These are phyloP conservation scores for Chloroclystis v-ata DNA, from an alignment of 2,888 invertebrate genomes.

Conservation along the genomic window DNA sequence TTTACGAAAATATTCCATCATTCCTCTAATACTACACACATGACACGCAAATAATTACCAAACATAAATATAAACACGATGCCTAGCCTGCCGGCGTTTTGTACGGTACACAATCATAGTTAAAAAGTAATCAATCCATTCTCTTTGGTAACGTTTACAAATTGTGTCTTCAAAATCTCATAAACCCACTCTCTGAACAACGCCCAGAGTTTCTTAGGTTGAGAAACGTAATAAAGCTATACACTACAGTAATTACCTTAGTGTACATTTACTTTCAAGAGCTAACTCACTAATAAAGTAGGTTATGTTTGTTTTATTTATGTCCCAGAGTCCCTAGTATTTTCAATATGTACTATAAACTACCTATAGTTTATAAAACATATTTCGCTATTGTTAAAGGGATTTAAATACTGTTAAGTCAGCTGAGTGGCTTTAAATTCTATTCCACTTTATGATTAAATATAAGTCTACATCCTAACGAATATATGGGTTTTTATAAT, in stretches of 20 bases:
- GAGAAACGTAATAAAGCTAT: slow-evolving; percentile 57
- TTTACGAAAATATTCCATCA: too few relatives aligned
- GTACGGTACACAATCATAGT: slow-evolving; percentile 64
- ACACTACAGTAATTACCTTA: slow-evolving; percentile 36
- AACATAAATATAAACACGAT: slow-evolving; percentile 58
- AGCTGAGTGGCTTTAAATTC: too few relatives aligned
- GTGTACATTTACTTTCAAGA: slow-evolving; percentile 44
- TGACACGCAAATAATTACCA: slow-evolving; percentile 56
- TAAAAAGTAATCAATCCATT: slow-evolving; percentile 76
- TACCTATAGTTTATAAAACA: too few relatives aligned
- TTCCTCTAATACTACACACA: slow-evolving; percentile 24
- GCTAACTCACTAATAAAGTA: too few relatives aligned
- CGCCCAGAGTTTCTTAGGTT: slow-evolving; percentile 31
- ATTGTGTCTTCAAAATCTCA: slow-evolving; percentile 70
- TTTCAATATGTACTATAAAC: too few relatives aligned
- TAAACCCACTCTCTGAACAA: slow-evolving; percentile 26
- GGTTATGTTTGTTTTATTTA: too few relatives aligned
- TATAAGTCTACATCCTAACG: too few relatives aligned
- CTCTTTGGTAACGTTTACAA: slow-evolving; percentile 69
- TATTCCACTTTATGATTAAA: too few relatives aligned
- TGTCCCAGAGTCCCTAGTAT: too few relatives aligned
- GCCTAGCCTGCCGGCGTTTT: slow-evolving; percentile 56
- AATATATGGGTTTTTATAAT: too few relatives aligned
- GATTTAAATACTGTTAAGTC: too few relatives aligned
- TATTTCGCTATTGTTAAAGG: too few relatives aligned